These are phyloP conservation scores for Falco naumanni DNA, from an alignment of 2,797 vertebrate species.

Conservation along the genomic window DNA sequence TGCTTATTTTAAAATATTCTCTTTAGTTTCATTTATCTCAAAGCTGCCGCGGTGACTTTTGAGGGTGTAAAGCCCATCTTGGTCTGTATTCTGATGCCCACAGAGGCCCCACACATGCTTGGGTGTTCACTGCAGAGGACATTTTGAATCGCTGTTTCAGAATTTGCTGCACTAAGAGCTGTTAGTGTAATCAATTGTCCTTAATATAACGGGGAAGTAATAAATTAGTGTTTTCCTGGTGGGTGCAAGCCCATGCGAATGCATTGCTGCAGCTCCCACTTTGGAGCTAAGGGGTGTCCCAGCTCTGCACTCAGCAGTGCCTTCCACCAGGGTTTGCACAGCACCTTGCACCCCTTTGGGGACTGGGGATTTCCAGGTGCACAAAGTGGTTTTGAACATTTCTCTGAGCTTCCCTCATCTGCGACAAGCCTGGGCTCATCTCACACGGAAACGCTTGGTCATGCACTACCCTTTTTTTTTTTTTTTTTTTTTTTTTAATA, in stretches of 20 bases:
- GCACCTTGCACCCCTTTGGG: neutral
- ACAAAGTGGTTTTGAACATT: rapidly evolving
- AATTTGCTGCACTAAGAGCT: neutral
- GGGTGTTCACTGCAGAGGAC: neutral
- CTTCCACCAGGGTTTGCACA: neutral
- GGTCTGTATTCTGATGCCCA: neutral
- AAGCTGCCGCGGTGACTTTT: neutral
- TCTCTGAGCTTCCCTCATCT: neutral
- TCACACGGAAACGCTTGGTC: neutral
- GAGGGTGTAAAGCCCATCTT: neutral
- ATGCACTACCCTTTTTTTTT: neutral
- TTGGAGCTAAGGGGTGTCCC: neutral
- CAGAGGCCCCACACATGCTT: rapidly evolving
- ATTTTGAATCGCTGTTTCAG: rapidly evolving
- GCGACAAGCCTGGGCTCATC: neutral
- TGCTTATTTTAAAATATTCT: neutral
- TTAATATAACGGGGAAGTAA: neutral
- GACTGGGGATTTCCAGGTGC: rapidly evolving
- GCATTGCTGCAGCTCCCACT: neutral
- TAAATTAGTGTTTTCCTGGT: neutral
- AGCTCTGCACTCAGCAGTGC: neutral
- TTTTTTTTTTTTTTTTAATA: neutral
- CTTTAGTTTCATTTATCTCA: neutral
- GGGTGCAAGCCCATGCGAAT: rapidly evolving
- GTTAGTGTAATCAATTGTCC: neutral